Evolutionary conservation across 2,797 vertebrate genomes (phyloP).

Genomic region (Eidolon dupreanum): DNA sequence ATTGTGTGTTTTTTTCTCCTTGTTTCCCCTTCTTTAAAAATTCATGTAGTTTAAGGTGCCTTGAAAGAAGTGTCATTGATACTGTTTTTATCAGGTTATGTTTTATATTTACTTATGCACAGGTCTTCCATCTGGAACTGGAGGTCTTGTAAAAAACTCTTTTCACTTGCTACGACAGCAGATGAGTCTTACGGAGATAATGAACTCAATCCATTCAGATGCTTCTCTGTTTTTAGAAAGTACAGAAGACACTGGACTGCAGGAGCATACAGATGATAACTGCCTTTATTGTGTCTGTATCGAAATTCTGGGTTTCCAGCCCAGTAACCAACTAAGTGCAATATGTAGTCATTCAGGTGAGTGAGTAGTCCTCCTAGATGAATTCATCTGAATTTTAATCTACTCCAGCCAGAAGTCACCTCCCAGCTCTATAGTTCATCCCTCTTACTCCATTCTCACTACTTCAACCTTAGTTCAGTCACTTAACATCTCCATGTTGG

Average conservation of each 20-base stretch:
- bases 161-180: slow-evolving; percentile 93
- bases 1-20: not conserved
- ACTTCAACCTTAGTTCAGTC: not conserved
- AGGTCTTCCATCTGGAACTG: slow-evolving; percentile 86
- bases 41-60: not conserved
- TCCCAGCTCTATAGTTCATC: not conserved
- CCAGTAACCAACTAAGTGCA: slow-evolving; percentile 90
- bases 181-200: slow-evolving; percentile 98
- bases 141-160: slow-evolving; percentile 90
- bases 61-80: not conserved
- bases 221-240: slow-evolving; percentile 92
- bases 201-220: slow-evolving; percentile 93
- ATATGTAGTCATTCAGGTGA: slow-evolving; percentile 92
- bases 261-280: slow-evolving; percentile 97
- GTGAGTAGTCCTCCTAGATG: slow-evolving; percentile 55
- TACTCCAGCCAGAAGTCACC: not conserved
- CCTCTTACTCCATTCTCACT: not conserved
- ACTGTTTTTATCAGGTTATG: not conserved
- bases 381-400: not conserved
- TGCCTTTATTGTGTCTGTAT: slow-evolving; percentile 97
- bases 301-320: slow-evolving; percentile 92
- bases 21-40: not conserved
- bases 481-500: not conserved
- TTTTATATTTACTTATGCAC: slow-evolving; percentile 60
- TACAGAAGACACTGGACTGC: slow-evolving; percentile 95